Evolutionary conservation across 2,113 vertebrate genomes (phyloP), one percentile per base, ranked within the genome.

Genomic region (Hymenochirus boettgeri): DNA sequence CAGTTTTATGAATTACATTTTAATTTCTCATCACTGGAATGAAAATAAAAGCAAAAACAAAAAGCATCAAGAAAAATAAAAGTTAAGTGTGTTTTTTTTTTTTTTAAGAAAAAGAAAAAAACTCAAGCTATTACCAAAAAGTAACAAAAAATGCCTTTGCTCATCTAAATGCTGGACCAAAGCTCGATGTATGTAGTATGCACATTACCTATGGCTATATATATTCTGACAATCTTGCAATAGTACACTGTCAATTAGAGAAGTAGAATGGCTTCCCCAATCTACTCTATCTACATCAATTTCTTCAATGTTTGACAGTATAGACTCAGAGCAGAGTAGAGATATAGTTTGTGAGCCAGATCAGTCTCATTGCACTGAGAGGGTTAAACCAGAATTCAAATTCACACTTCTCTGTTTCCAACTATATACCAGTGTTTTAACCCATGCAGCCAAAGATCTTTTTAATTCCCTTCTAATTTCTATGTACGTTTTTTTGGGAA

Each of bases 191-290:
- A 84, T 87, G 82, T 90, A 92, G 92, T 93, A 91, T 97, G 95
- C 94, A 99, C 93, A 96, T 90, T 96, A 92, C 96, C 90, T 92
- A 96, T 88, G 89, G 92, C 90, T 93, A 91, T 86, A 91, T 86
- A 89, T 91, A n/a, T 89, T 90, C 91, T 95, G 95, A 99, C 95
- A 99, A 99, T 98, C 95, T 93, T 52, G 76, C 92, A 93, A 90
- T 92, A 90, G 87, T 85, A 86, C 89, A 88, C 82, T 89, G 85
- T 88, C 88, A 85, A 72, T 88, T 82, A 84, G 71, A 87, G 77
- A 81, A 79, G 80, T 77, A 54, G 48, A 72, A 72, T 6, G 72
- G 6, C 2, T n/a, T n/a, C n/a, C n/a, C n/a, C n/a, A n/a, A n/a
- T n/a, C n/a, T n/a, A n/a, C n/a, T 85, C 86, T 84, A 83, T 86